phyloP scores from a whole-genome alignment of 1,140 invertebrate species.

The Leptonema lineaticorne region DNA sequence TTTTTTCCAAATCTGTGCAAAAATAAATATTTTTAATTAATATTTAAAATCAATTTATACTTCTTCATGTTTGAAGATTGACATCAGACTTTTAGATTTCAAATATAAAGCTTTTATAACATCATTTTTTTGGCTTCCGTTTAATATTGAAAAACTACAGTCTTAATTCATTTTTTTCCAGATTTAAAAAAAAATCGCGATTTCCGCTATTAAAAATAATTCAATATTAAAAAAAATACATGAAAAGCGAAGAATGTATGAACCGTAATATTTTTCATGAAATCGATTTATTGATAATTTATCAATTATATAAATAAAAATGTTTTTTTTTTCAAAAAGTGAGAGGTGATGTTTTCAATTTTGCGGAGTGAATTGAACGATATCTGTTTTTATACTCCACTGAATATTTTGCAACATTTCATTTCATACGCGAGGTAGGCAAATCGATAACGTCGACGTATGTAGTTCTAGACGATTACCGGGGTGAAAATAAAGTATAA shows the following conservation, averaged over 20 bases:
- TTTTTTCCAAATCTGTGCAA: too few relatives aligned
- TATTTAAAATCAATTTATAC: too few relatives aligned
- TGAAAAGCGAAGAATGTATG: neutral
- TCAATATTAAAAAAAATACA: neutral
- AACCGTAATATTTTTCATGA: neutral
- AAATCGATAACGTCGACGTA: neutral
- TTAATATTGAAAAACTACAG: too few relatives aligned
- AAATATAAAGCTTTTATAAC: too few relatives aligned
- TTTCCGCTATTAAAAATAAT: too few relatives aligned
- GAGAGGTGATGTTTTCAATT: neutral
- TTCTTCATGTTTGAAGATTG: too few relatives aligned
- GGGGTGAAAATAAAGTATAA: neutral
- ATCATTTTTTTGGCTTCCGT: too few relatives aligned
- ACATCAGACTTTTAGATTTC: too few relatives aligned
- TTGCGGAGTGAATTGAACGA: neutral
- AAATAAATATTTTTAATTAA: too few relatives aligned
- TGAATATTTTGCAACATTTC: constrained; percentile 10
- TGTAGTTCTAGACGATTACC: too few relatives aligned
- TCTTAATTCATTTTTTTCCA: too few relatives aligned
- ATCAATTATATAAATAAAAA: neutral
- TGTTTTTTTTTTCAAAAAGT: neutral
- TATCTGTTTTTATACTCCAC: constrained; percentile 6
- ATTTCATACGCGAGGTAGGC: neutral
- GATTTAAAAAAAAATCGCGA: too few relatives aligned
- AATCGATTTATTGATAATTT: neutral